A percentile compares a stretch with the other conserved stretches of the same genome.
phyloP scores from a whole-genome alignment of 2,797 vertebrate species.

The Sorex maritimensis region DNA sequence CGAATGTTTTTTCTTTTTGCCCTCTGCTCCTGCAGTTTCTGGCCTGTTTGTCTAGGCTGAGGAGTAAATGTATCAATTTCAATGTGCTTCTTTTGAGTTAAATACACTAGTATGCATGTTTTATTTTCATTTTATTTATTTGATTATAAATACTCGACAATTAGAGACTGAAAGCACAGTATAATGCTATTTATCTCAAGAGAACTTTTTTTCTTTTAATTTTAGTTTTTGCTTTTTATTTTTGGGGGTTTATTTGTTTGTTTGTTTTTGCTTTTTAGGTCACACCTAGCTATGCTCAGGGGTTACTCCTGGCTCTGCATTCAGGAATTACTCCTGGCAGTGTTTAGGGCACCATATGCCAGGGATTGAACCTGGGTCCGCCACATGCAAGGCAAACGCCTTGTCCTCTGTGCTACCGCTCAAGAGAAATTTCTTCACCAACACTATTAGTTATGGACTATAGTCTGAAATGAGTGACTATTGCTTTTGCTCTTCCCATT shows the following conservation, averaged over 20 bases:
- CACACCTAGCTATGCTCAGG: too few species aligned
- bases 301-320: too few species aligned
- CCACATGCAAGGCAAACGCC: too few species aligned
- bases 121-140: neutral
- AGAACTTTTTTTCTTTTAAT: neutral
- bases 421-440: neutral
- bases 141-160: neutral
- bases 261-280: too few species aligned
- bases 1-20: neutral
- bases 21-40: too few species aligned
- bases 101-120: neutral
- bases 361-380: too few species aligned
- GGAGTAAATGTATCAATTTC: too few species aligned
- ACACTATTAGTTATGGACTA: neutral
- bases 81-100: neutral
- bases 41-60: too few species aligned
- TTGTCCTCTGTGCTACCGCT: neutral
- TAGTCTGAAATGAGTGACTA: neutral
- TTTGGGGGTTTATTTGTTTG: too few species aligned
- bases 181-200: neutral
- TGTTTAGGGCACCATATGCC: too few species aligned
- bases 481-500: neutral
- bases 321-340: too few species aligned
- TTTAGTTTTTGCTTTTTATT: too few species aligned
- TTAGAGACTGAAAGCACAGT: slow-evolving; percentile 26